Evolutionary conservation across 2,888 invertebrate genomes (phyloP), one percentile per base, ranked within the genome.

Genomic region (Leucoptera coffeella): DNA sequence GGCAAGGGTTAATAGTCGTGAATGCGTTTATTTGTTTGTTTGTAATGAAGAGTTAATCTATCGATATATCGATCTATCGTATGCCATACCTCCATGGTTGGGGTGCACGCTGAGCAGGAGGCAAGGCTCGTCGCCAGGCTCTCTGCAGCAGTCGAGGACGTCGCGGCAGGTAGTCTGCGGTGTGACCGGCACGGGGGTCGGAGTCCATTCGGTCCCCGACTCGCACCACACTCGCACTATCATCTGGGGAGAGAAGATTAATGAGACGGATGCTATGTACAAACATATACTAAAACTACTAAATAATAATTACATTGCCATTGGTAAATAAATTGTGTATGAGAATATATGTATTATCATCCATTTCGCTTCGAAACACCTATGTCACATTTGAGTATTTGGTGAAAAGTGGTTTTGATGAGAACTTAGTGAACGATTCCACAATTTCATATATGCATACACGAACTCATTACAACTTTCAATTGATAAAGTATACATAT

Each of bases 161-260:
- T 80, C 80, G 13, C 72, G 73, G 37, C 75, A 74, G 29, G 75
- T 79, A 32, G 78, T 79, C 47, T 74, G 73, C 29, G 79, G 80
- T 12, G 78, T 79, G 32, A 80, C 75, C 13, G 80, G 80, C 39
- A 80, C 79, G 43, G 73, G 73, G 12, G 75, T 75, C 33, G 69
- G 53, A 12, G 65, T 43, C 69, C 69, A 69, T 4, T 62, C 65
- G 26, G 55, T 46, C 30, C 67, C 67, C 45, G 74, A 75, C 47
- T 71, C 72, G 55, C 75, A 77, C 61, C 77, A 76, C 55, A 80
- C 78, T 37, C 77, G 72, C 49, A 79, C 76, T 53, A 80, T 79
- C 75, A 79, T 77, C 80, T 80, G 65, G 65, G 0, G 34, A 39
- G 7, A 32, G 26, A 22, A 24, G 53, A 56, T 14, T 5, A 17